Percentiles rank a stretch among this genome's conserved stretches.
Evolutionary conservation across 2,113 vertebrate species (phyloP).

Genomic region (Cololabis saira): DNA sequence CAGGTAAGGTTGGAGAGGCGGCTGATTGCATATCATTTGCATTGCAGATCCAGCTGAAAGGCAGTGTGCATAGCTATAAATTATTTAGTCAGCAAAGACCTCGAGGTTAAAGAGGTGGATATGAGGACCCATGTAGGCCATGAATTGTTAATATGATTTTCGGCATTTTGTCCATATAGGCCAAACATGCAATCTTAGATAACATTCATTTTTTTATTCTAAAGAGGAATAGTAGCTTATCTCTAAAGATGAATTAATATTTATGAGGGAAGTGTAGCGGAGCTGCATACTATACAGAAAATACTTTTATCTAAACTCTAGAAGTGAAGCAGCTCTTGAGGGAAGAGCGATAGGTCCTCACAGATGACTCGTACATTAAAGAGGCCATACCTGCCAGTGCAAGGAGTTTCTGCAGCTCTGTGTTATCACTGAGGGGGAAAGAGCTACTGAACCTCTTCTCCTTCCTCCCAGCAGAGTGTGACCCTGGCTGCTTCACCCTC

Average conservation of each 20-base stretch:
- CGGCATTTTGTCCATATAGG: conserved; percentile 35
- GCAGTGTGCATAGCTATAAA: conserved; percentile 68
- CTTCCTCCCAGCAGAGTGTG: conserved; percentile 85
- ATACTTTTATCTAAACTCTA: too few relatives aligned
- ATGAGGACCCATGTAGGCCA: conserved; percentile 63
- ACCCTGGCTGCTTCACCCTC: conserved; percentile 88
- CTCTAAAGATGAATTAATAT: not conserved
- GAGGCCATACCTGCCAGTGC: conserved; percentile 87
- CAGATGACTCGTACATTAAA: not conserved
- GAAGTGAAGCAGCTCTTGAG: not conserved
- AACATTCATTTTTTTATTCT: conserved; percentile 36
- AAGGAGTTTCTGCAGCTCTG: conserved; percentile 91
- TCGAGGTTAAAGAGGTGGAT: conserved; percentile 69
- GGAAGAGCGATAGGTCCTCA: not conserved
- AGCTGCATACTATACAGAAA: too few relatives aligned
- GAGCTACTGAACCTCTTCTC: conserved; percentile 92
- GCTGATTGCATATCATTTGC: conserved; percentile 68
- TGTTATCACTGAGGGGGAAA: conserved; percentile 89
- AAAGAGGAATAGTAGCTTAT: conserved; percentile 3
- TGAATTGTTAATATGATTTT: conserved; percentile 77
- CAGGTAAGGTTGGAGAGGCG: conserved; percentile 46
- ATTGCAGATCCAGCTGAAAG: conserved; percentile 70
- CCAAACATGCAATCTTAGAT: conserved; percentile 43
- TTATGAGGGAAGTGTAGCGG: not conserved
- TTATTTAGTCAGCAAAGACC: conserved; percentile 71